Conservation (phyloP, 2,888 invertebrate genomes). For the Rosalia funebris region DNA sequence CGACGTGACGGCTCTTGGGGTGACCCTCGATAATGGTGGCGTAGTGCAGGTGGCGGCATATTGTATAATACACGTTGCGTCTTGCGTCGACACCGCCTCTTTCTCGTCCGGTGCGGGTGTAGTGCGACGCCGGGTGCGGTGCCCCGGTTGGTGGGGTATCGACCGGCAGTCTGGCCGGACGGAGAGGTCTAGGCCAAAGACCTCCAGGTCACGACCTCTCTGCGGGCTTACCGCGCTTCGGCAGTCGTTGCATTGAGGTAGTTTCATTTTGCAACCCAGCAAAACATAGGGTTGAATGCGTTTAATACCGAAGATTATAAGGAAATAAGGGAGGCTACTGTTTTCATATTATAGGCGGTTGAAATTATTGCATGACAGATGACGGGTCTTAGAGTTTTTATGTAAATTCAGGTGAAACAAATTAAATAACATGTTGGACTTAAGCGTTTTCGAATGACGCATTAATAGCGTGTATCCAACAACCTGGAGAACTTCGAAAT, state of each 20-base stretch:
- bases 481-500: too few relatives aligned
- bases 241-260: slow-evolving; percentile 4
- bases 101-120: slow-evolving; percentile 39
- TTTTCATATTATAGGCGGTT: too few relatives aligned
- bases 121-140: slow-evolving; percentile 40
- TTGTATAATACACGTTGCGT: slow-evolving; percentile 16
- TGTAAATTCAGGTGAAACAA: too few relatives aligned
- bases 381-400: too few relatives aligned
- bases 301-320: too few relatives aligned
- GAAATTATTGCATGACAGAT: too few relatives aligned
- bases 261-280: too few relatives aligned
- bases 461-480: too few relatives aligned
- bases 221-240: slow-evolving; percentile 7
- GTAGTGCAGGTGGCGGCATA: slow-evolving; percentile 41
- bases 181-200: slow-evolving; percentile 66
- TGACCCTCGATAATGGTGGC: slow-evolving; percentile 2
- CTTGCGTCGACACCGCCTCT: slow-evolving; percentile 23
- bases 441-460: too few relatives aligned
- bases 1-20: not conserved
- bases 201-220: slow-evolving; percentile 62
- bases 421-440: too few relatives aligned
- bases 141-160: slow-evolving; percentile 30
- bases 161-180: slow-evolving; percentile 45
- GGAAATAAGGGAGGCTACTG: too few relatives aligned
- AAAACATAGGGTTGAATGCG: too few relatives aligned